These are phyloP conservation scores for Timandra comae DNA, from an alignment of 2,888 invertebrate genomes.

Conservation along the genomic window DNA sequence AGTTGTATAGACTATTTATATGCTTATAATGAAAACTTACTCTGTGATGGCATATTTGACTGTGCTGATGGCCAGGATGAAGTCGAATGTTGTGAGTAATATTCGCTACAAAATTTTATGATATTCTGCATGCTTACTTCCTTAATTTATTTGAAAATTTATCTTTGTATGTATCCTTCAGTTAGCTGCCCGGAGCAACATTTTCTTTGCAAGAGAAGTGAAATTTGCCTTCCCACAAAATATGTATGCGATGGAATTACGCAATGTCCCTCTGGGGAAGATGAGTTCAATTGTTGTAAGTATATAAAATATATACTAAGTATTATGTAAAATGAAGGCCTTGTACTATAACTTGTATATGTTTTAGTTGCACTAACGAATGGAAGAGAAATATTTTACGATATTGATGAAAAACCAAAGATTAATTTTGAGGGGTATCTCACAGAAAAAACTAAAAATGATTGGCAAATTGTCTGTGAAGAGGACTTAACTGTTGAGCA, in stretches of 20 bases:
- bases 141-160: too few species aligned
- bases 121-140: too few species aligned
- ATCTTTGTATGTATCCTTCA: too few species aligned
- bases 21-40: conserved; percentile 64
- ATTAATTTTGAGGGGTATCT: conserved; percentile 79
- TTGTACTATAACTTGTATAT: neutral
- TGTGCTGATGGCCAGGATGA: conserved; percentile 87
- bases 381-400: conserved; percentile 76
- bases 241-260: conserved; percentile 79
- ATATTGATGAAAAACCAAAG: conserved; percentile 78
- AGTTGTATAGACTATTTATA: conserved; percentile 82
- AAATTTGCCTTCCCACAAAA: conserved; percentile 77
- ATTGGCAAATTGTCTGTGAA: conserved; percentile 82
- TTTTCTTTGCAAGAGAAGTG: conserved; percentile 80
- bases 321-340: neutral
- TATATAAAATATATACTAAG: conserved; percentile 11
- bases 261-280: conserved; percentile 84
- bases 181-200: conserved; percentile 76
- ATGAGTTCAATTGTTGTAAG: conserved; percentile 88
- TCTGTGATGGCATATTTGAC: conserved; percentile 86
- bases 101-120: too few species aligned
- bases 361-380: conserved; percentile 81
- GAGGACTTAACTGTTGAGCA: conserved; percentile 55
- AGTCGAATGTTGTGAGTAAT: conserved; percentile 79
- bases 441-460: conserved; percentile 75